These are phyloP conservation scores for Nomada fabriciana DNA, from an alignment of 2,888 invertebrate species.

Conservation along the genomic window DNA sequence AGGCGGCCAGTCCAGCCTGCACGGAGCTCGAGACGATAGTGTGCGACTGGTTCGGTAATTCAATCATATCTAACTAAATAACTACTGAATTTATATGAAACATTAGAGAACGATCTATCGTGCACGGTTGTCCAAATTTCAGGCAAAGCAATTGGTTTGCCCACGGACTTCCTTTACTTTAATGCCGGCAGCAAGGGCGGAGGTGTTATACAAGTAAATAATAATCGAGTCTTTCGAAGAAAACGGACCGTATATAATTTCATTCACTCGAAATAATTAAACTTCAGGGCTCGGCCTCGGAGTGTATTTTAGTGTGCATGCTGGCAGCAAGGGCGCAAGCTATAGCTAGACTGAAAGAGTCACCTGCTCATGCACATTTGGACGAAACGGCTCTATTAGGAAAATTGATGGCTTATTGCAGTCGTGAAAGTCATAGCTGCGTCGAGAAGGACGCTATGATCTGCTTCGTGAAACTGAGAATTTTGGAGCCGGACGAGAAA, in stretches of 20 bases:
- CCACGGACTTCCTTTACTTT: constrained; percentile 93
- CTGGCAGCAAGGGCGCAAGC: constrained; percentile 96
- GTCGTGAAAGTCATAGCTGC: constrained; percentile 95
- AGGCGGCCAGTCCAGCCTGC: constrained; percentile 99
- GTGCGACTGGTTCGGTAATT: constrained; percentile 95
- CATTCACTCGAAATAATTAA: not conserved
- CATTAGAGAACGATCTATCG: not conserved
- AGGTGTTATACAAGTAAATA: constrained; percentile 94
- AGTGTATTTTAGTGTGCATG: constrained; percentile 96
- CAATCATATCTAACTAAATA: not conserved
- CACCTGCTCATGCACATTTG: constrained; percentile 90
- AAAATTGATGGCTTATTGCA: constrained; percentile 97
- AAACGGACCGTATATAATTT: not conserved
- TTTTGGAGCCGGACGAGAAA: constrained; percentile 94
- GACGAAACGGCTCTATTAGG: constrained; percentile 96
- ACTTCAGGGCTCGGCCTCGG: constrained; percentile 96
- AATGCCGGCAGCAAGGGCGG: constrained; percentile 95
- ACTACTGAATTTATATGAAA: not conserved
- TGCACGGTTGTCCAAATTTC: constrained; percentile 59
- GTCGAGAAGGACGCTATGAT: constrained; percentile 98
- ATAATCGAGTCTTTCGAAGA: not conserved
- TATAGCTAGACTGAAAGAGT: constrained; percentile 92
- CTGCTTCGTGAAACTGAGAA: constrained; percentile 94
- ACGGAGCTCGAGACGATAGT: constrained; percentile 98
- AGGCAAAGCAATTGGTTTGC: constrained; percentile 96